Evolutionary conservation across 64 coral and sea anemone species (phyloP).

Genomic region (Cladopsammia gracilis): DNA sequence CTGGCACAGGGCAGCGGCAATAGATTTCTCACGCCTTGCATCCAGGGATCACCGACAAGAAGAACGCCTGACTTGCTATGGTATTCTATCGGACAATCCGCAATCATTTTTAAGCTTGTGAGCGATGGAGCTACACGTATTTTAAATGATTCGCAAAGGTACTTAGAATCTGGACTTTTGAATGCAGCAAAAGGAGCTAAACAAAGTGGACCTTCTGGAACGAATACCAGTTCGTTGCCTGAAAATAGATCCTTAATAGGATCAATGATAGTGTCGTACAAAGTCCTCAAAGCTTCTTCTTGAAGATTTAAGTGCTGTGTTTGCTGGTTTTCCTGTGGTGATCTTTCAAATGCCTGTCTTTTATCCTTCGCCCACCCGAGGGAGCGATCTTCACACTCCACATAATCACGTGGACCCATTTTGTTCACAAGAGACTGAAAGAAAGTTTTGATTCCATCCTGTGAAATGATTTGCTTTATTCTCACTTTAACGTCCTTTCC

Average conservation of each 20-base stretch:
- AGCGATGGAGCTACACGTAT: background rate
- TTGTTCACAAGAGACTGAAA: background rate
- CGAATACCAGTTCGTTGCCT: background rate
- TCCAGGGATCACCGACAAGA: background rate
- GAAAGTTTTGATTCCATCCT: background rate
- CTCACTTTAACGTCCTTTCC: too few relatives aligned
- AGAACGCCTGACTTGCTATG: background rate
- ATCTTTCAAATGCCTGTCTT: background rate
- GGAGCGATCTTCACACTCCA: background rate
- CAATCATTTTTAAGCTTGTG: background rate
- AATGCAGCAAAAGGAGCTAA: constrained; percentile 8
- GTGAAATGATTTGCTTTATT: too few relatives aligned
- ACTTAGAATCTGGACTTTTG: background rate
- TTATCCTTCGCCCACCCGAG: background rate
- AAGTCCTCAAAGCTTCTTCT: background rate
- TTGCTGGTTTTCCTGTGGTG: background rate
- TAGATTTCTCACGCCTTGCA: background rate
- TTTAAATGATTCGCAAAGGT: background rate
- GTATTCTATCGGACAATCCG: background rate
- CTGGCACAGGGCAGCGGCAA: background rate
- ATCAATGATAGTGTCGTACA: background rate
- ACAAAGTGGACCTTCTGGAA: constrained; percentile 12
- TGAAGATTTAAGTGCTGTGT: background rate
- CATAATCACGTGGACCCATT: background rate
- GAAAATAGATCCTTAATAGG: background rate